Evolutionary conservation across 2,113 vertebrate species (phyloP), one percentile per base, ranked within the genome.

Genomic region (Opisthocomus hoazin): DNA sequence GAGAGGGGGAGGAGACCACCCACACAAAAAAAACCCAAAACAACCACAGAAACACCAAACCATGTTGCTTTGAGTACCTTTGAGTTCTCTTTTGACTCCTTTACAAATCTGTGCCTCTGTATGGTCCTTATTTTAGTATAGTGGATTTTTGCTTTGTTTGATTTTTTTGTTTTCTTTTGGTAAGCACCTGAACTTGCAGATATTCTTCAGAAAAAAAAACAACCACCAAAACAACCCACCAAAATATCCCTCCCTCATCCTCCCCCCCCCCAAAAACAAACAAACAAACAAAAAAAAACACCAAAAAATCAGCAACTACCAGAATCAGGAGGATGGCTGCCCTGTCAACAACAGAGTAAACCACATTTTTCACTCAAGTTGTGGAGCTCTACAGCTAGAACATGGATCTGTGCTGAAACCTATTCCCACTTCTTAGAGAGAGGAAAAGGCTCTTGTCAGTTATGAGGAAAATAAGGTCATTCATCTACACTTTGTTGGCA

Each of bases 1-100:
- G 7, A 37, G 18, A 61, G 3, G 1, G 1, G 17, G 1, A 41
- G 0, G n/a, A 75, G 76, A 18, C 4, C 5, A 43, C 4, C 3
- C 20, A n/a, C 3, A 39, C 4, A 37, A 77, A 61, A 45, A 65
- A 8, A 19, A 5, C 6, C 4, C 8, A 51, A 73, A 4, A 0
- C 30, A 64, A 30, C 68, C 6, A 43, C 8, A 73, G 22, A 37
- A 84, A 34, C 17, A 46, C 6, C 2, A 79, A 56, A 23, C 2
- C 5, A 15, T 15, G 14, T 29, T 61, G 20, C 29, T 81, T n/a
- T 69, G 20, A 43, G 15, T 50, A 32, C 3, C 21, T 60, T 51
- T 36, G 6, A 4, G 7, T 84, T 70, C 34, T 41, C 68, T 79
- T 79, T 34, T 30, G 45, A 45, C 6, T 57, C 2, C 11, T 65